A percentile compares a stretch with the other conserved stretches of the same genome.
Conservation (phyloP, 2,797 vertebrate genomes). For the Crenuchus spilurus region DNA sequence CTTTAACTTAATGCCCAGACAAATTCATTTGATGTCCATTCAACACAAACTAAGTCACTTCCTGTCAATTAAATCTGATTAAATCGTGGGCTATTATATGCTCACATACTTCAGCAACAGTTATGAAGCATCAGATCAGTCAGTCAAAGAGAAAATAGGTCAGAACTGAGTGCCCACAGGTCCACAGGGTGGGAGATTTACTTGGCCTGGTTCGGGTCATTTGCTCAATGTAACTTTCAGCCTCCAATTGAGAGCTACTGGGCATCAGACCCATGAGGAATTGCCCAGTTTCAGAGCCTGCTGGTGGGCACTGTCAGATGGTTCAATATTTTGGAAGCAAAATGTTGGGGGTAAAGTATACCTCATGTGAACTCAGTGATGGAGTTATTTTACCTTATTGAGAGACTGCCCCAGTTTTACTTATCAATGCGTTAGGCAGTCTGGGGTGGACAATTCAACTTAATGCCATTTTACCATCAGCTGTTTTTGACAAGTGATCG, state of each 20-base stretch:
- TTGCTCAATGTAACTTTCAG: constrained; percentile 62
- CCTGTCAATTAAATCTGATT: neutral
- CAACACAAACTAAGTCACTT: too few species aligned
- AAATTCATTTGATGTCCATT: too few species aligned
- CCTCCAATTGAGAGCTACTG: constrained; percentile 59
- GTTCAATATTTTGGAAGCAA: constrained; percentile 27
- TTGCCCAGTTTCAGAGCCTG: constrained; percentile 56
- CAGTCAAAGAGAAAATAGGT: constrained; percentile 67
- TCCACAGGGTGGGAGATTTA: constrained; percentile 60
- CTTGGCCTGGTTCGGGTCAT: constrained; percentile 75
- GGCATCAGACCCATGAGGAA: constrained; percentile 61
- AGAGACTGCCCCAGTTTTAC: constrained; percentile 1
- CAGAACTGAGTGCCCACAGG: constrained; percentile 62
- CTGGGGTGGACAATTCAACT: constrained; percentile 52
- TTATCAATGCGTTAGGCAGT: constrained; percentile 58
- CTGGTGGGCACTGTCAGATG: constrained; percentile 23
- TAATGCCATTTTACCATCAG: constrained; percentile 36
- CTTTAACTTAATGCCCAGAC: too few species aligned
- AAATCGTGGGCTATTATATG: neutral
- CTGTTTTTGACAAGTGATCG: neutral
- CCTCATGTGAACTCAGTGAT: constrained; percentile 59
- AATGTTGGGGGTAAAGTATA: constrained; percentile 11
- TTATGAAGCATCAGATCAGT: constrained; percentile 71
- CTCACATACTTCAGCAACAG: neutral
- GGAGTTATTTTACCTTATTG: constrained; percentile 57